These are phyloP conservation scores for Acrobasis consociella DNA, from an alignment of 2,888 invertebrate species.

Conservation along the genomic window DNA sequence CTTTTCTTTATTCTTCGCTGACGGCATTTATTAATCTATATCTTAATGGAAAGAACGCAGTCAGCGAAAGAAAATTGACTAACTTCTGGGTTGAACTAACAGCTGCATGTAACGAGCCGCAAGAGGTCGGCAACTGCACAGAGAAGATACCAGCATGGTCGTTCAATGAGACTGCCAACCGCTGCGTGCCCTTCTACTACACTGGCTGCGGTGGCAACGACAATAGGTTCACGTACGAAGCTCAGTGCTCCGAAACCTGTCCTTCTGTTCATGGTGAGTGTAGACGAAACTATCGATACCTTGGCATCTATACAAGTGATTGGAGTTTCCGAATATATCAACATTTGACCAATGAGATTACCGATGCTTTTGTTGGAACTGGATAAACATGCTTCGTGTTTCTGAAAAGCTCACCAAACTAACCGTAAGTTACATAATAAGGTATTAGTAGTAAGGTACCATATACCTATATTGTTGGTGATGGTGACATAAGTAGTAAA, in stretches of 20 bases:
- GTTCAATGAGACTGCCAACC: slow-evolving; percentile 91
- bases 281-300: neutral
- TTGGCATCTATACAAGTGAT: neutral
- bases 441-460: too few species aligned
- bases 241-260: slow-evolving; percentile 89
- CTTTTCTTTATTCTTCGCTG: slow-evolving; percentile 33
- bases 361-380: too few species aligned
- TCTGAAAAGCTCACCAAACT: too few species aligned
- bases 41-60: neutral
- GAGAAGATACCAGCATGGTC: slow-evolving; percentile 91
- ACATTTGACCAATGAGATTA: too few species aligned
- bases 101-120: slow-evolving; percentile 90
- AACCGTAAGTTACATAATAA: too few species aligned
- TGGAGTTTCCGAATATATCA: neutral
- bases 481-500: too few species aligned
- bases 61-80: slow-evolving; percentile 42
- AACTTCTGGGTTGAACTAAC: slow-evolving; percentile 62
- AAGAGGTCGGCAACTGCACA: slow-evolving; percentile 89
- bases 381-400: too few species aligned
- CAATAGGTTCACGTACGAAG: slow-evolving; percentile 90
- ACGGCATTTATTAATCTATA: slow-evolving; percentile 15
- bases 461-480: too few species aligned
- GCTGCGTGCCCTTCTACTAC: slow-evolving; percentile 96
- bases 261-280: slow-evolving; percentile 90
- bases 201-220: slow-evolving; percentile 95